Conservation (phyloP, 2,113 vertebrate genomes). For the Lasiurus borealis region DNA sequence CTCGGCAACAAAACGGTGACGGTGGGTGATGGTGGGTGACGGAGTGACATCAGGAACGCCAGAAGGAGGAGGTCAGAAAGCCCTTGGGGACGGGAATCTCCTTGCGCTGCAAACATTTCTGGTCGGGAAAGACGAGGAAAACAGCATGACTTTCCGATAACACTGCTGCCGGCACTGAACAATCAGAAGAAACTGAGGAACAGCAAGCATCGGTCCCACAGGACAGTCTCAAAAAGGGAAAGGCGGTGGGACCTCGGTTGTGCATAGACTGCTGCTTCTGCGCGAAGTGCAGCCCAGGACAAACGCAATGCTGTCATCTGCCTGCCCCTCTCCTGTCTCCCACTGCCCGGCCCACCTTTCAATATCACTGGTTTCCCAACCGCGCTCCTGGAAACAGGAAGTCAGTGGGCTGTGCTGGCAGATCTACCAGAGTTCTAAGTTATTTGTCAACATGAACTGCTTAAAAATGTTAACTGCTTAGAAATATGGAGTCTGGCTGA, state of each 20-base stretch:
- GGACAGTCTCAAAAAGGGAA: background rate
- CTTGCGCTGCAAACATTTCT: slow-evolving; percentile 86
- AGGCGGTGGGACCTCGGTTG: background rate
- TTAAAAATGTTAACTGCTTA: background rate
- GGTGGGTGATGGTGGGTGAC: background rate
- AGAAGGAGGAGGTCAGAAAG: slow-evolving; percentile 88
- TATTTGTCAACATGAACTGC: background rate
- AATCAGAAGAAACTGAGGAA: background rate
- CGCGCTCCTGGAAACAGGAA: too few relatives aligned
- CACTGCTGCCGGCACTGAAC: background rate
- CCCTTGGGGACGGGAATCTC: slow-evolving; percentile 92
- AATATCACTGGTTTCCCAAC: rapidly evolving
- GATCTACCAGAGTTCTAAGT: background rate
- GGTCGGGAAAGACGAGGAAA: slow-evolving; percentile 61
- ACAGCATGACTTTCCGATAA: background rate
- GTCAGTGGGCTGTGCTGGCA: background rate
- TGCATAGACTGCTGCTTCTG: background rate
- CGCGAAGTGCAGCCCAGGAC: too few relatives aligned
- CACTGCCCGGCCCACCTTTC: background rate
- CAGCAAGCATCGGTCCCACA: background rate
- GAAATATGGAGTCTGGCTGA: background rate
- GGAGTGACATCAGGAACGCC: background rate
- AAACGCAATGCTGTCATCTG: rapidly evolving
- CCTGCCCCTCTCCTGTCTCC: background rate
- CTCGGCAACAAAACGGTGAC: background rate